Percentiles rank a stretch among this genome's conserved stretches.
Conservation (phyloP, 2,888 invertebrate genomes). For the Auanema freiburgensis region DNA sequence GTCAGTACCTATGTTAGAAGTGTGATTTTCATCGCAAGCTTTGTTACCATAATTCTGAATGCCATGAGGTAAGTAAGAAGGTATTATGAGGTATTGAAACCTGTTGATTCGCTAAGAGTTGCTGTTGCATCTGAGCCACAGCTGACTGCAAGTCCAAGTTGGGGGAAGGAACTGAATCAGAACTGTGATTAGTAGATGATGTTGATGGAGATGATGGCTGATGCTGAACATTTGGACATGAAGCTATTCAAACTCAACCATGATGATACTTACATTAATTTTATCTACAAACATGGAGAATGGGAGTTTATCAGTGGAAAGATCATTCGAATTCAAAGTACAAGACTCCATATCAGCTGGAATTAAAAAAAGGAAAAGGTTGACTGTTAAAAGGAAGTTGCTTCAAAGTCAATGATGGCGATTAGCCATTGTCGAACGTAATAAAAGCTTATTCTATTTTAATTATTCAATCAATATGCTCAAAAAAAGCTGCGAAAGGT, state of each 20-base stretch:
- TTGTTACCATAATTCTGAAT: background rate
- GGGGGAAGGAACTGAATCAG: slow-evolving; percentile 9
- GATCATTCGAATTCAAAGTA: no score
- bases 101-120: slow-evolving; percentile 1
- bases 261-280: background rate
- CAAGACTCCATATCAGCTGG: no score
- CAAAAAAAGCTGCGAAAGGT: background rate
- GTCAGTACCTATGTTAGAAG: background rate
- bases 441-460: background rate
- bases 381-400: no score
- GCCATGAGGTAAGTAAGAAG: no score
- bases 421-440: no score
- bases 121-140: slow-evolving; percentile 14
- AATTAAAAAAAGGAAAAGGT: no score
- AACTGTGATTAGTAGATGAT: background rate
- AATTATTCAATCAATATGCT: slow-evolving; percentile 4
- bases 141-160: slow-evolving; percentile 14
- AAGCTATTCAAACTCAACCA: background rate
- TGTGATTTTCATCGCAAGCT: background rate
- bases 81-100: background rate
- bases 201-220: slow-evolving; percentile 2
- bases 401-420: no score
- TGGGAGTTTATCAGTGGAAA: background rate
- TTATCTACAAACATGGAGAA: slow-evolving; percentile 4
- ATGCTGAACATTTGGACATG: no score